Base-by-base conservation (phyloP, 2,888 invertebrate genomes). In the Scaptomyza tumidula region DNA sequence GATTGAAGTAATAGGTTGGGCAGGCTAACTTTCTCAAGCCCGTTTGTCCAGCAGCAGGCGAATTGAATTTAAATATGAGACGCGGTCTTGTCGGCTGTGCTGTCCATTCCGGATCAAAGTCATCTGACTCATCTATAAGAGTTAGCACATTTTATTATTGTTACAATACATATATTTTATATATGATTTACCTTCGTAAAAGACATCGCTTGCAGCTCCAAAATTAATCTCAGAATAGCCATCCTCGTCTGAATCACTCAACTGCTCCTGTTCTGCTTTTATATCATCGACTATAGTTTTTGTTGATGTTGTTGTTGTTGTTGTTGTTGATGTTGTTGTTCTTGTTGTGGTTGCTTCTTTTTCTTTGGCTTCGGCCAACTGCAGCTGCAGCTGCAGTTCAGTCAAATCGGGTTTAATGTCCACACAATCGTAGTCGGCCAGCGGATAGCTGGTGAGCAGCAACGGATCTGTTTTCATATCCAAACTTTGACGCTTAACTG, bases 231-330 rank as follows among this genome's bases (percentile, higher is more conserved):
- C 88, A 0, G 87, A 86, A 29, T 88, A 87, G 7, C 89, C 87
- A 29, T 88, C 89, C 27, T 88, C 89, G 29, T 88, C 88, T 3
- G 78, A 80, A 29, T 88, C 88, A 49, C 87, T 88, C 50, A 78
- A 77, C 46, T 88, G 59, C 5, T 87, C 88, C 46, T 78, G 16
- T 5, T 77, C 76, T 5, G 45, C 41, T 29, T 72, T 70, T 5
- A 7, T n/a, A 10, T 74, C 65, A 5, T 65, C 65, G 2, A 24
- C 14, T 9, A 1, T 1, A n/a, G 24, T 45, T 24, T 14, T 27
- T 3, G 24, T 3, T 24, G 24, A 2, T 24, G 24, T 24, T 24
- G 2, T 11, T 37, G 16, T 27, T 16, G 13, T n/a, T 11, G 62
- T 14, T 9, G 24, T n/a, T n/a, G n/a, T n/a, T n/a, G n/a, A n/a